Evolutionary conservation across 2,113 vertebrate species (phyloP), one percentile per base, ranked within the genome.

Genomic region (Cavia aperea): DNA sequence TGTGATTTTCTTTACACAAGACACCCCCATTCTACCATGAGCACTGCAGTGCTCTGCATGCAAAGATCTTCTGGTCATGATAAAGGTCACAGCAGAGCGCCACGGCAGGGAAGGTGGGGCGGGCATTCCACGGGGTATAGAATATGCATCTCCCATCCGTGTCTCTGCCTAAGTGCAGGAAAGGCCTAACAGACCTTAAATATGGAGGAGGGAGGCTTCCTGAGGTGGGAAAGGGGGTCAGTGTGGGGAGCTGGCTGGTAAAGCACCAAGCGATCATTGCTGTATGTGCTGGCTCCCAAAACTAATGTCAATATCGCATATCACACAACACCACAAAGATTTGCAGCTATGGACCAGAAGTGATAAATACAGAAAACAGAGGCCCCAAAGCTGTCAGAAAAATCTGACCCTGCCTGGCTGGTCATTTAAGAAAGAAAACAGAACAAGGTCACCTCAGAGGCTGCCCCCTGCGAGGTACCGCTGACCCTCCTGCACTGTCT

Each of bases 351-450:
- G n/a, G 19, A 79, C n/a, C 77, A 39, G 54, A 77, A 92, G 79
- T 60, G 26, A 92, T 62, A 4, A 81, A 58, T 63, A 31, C 24
- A 78, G 72, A 82, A 85, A 95, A 36, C 29, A 49, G 43, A 90
- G 29, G 56, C 75, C 12, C 24, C 15, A 70, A 75, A 75, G 24
- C n/a, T 68, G 26, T 86, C 89, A 86, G 86, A 88, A 90, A 92
- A 93, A 90, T 63, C 79, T 73, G 62, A 88, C 73, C 90, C 56
- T 81, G 62, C 7, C 33, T 83, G 63, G 11, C 75, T 79, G 88
- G 51, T 86, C n/a, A 79, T 90, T 92, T 90, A 92, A 79, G 86
- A 93, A 75, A 49, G 65, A 88, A 94, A 88, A 83, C n/a, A 63
- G 72, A 82, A 90, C 86, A 66, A 90, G 51, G n/a, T 36, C 56